phyloP scores from a whole-genome alignment of 1,140 invertebrate species.

The Neuroterus valhalla region DNA sequence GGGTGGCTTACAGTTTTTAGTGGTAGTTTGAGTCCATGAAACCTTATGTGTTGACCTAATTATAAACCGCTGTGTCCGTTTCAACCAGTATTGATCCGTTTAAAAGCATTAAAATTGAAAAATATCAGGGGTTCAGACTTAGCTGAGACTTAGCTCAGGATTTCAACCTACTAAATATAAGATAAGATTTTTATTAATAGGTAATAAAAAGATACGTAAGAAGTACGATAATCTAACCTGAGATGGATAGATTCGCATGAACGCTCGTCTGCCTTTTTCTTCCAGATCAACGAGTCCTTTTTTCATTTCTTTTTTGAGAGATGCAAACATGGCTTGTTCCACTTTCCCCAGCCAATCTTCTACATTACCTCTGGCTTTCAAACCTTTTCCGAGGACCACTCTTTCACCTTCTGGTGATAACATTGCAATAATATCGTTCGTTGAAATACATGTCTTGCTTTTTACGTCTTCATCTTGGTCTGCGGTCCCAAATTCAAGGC shows the following conservation, averaged over 20 bases:
- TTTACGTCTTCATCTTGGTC: conserved; percentile 44
- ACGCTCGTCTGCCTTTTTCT: conserved; percentile 76
- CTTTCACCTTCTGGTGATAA: conserved; percentile 90
- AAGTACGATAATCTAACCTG: conserved; percentile 70
- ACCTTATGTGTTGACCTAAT: too few relatives aligned
- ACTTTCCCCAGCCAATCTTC: conserved; percentile 93
- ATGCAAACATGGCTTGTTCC: conserved; percentile 88
- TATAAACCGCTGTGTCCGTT: too few relatives aligned
- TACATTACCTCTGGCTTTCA: conserved; percentile 90
- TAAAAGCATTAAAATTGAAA: too few relatives aligned
- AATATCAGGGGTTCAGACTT: too few relatives aligned
- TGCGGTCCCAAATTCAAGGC: conserved; percentile 82
- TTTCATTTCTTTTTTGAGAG: conserved; percentile 85
- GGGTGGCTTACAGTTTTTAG: too few relatives aligned
- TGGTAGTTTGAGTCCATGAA: too few relatives aligned
- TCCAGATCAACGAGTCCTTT: conserved; percentile 80
- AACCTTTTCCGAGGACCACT: conserved; percentile 84
- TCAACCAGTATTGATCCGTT: too few relatives aligned
- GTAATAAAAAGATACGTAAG: too few relatives aligned
- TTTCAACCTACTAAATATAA: too few relatives aligned
- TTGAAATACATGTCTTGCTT: conserved; percentile 73
- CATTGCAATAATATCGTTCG: conserved; percentile 89
- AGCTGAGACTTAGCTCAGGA: too few relatives aligned
- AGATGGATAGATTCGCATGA: conserved; percentile 78
- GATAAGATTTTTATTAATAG: too few relatives aligned